These are phyloP conservation scores for Catalaphyllia jardinei DNA, from an alignment of 64 coral and sea anemone genomes.

Conservation along the genomic window DNA sequence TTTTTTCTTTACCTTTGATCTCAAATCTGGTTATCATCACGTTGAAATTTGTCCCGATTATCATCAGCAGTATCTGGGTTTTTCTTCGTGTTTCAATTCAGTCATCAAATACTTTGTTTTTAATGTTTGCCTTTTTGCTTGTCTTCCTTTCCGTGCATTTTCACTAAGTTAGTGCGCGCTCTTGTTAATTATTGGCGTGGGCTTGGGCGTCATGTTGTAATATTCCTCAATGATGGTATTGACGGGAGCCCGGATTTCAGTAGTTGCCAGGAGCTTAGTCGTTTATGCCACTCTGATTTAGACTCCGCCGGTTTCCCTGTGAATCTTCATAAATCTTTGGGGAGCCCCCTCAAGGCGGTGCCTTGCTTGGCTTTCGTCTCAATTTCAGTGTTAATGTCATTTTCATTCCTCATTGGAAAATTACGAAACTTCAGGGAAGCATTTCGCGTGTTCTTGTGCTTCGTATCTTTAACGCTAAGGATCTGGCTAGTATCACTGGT, in stretches of 20 bases:
- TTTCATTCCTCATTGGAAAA: not conserved
- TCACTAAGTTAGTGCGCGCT: slow-evolving; percentile 59
- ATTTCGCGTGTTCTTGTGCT: slow-evolving; percentile 20
- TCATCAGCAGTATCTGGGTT: slow-evolving; percentile 34
- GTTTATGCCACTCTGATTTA: slow-evolving; percentile 33
- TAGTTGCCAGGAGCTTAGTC: slow-evolving; percentile 16
- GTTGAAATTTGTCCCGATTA: slow-evolving; percentile 69
- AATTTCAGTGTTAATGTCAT: slow-evolving; percentile 22
- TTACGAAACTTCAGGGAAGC: slow-evolving; percentile 33
- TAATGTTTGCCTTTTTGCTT: slow-evolving; percentile 62
- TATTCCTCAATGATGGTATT: slow-evolving; percentile 54
- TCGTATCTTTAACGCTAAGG: not conserved
- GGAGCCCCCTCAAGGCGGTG: slow-evolving; percentile 42
- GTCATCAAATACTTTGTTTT: slow-evolving; percentile 50
- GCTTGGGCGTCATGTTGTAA: slow-evolving; percentile 37
- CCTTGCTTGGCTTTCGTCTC: slow-evolving; percentile 35
- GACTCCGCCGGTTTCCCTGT: slow-evolving; percentile 43
- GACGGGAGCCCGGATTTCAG: slow-evolving; percentile 19
- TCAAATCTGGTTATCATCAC: slow-evolving; percentile 83
- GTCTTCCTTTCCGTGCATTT: slow-evolving; percentile 53
- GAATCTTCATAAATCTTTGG: slow-evolving; percentile 47
- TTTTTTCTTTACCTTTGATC: slow-evolving; percentile 73
- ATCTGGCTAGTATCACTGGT: slow-evolving; percentile 39
- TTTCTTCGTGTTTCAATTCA: slow-evolving; percentile 34
- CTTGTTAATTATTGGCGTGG: slow-evolving; percentile 54